Conservation (phyloP, 2,113 vertebrate genomes). For the Pheucticus melanocephalus region DNA sequence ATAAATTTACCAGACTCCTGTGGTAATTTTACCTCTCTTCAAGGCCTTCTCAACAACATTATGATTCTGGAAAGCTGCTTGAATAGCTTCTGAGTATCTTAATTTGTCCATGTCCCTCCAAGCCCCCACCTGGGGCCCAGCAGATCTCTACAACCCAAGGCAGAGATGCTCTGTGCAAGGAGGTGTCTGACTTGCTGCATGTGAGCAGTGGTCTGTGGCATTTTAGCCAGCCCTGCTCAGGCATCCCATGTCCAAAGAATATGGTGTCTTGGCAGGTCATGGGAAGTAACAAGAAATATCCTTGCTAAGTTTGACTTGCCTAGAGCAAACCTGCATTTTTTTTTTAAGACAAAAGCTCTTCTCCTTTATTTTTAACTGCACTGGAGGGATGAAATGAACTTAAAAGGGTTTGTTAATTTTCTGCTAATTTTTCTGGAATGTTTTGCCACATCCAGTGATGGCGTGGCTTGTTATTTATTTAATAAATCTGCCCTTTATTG, state of each 20-base stretch:
- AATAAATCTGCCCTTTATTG: background rate
- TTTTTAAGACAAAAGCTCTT: background rate
- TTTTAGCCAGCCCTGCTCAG: background rate
- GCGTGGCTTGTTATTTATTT: background rate
- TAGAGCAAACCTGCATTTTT: background rate
- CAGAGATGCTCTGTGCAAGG: background rate
- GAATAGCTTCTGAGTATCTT: background rate
- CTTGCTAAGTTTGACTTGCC: background rate
- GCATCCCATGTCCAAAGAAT: background rate
- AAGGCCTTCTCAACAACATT: background rate
- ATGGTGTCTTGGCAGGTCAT: accelerated
- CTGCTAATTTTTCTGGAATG: background rate
- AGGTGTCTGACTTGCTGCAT: background rate
- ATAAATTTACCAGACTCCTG: background rate
- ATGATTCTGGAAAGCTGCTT: background rate
- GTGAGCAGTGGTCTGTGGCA: background rate
- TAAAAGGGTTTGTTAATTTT: background rate
- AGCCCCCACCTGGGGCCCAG: background rate
- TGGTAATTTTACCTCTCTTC: background rate
- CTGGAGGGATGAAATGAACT: background rate
- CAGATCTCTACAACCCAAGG: background rate
- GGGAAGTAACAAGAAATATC: background rate
- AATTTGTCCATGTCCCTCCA: background rate
- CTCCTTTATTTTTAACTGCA: background rate
- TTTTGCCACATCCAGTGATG: background rate